Evolutionary conservation across 2,888 invertebrate species (phyloP), one percentile per base, ranked within the genome.

Genomic region (Ceramica pisi): DNA sequence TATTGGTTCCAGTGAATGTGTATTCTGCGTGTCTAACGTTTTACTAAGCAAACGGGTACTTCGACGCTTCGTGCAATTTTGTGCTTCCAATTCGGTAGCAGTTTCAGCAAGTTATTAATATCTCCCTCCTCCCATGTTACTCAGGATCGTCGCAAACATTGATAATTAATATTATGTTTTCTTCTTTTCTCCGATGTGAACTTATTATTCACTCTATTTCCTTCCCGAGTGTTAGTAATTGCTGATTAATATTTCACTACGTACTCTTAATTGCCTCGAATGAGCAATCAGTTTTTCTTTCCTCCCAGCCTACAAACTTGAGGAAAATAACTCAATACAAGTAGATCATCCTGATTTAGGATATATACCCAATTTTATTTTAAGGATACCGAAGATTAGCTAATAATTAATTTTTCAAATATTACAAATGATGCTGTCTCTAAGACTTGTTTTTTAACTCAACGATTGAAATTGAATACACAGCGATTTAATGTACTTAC

Each of bases 1-100:
- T 35, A 10, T 50, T 19, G 9, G 21, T 16, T 21, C 5, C 12
- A 53, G 72, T 67, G 55, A 71, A 23, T 16, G 41, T 38, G 51
- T 51, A 35, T 16, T 9, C 1, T 26, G 21, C 35, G 61, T 23
- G 9, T n/a, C 16, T 38, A 23, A 38, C 0, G 10, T 23, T 59
- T 26, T 14, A 41, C 38, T 38, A 67, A 14, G 46, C n/a, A n/a
- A n/a, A n/a, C n/a, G n/a, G n/a, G n/a, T 31, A 31, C 31, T 31
- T 31, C 31, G 31, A 31, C 31, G 31, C 31, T 31, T 19, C 7
- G 19, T 16, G 2, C 6, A 46, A 44, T 44, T 41, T 41, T 1
- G 2, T 41, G 10, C 41, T 41, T 14, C 14, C 14, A 16, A n/a
- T n/a, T n/a, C n/a, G n/a, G n/a, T n/a, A n/a, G n/a, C n/a, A 44